These are phyloP conservation scores for Allygus modestus DNA, from an alignment of 2,888 invertebrate species.

Conservation along the genomic window DNA sequence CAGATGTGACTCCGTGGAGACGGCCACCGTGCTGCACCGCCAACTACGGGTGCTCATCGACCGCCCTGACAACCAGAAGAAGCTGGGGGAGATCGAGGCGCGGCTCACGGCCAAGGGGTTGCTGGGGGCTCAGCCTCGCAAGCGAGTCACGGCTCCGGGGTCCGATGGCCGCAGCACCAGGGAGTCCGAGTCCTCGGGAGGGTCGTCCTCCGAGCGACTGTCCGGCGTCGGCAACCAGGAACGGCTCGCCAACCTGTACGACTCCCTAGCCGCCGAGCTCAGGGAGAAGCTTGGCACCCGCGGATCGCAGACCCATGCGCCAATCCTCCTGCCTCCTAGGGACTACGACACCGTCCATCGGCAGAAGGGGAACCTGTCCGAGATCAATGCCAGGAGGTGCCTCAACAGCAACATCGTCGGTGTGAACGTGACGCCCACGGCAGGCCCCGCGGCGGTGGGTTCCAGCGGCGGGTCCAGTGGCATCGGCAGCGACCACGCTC, in stretches of 20 bases:
- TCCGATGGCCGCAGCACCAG: slow-evolving; percentile 66
- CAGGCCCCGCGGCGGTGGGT: slow-evolving; percentile 73
- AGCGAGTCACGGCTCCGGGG: slow-evolving; percentile 63
- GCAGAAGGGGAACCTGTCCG: slow-evolving; percentile 85
- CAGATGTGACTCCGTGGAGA: slow-evolving; percentile 95
- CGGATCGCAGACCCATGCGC: slow-evolving; percentile 65
- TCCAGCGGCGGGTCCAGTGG: slow-evolving; percentile 91
- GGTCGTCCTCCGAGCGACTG: slow-evolving; percentile 68
- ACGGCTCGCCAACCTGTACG: slow-evolving; percentile 87
- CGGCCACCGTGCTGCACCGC: slow-evolving; percentile 90
- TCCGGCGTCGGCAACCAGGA: slow-evolving; percentile 67
- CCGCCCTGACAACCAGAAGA: slow-evolving; percentile 90
- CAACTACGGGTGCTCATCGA: slow-evolving; percentile 90
- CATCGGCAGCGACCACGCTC: slow-evolving; percentile 93
- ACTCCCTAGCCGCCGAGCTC: slow-evolving; percentile 94
- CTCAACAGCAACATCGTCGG: slow-evolving; percentile 84
- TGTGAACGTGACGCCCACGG: slow-evolving; percentile 73
- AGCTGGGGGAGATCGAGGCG: slow-evolving; percentile 89
- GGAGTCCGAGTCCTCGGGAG: slow-evolving; percentile 70
- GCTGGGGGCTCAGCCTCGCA: slow-evolving; percentile 72
- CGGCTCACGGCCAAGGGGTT: slow-evolving; percentile 75
- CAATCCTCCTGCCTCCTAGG: slow-evolving; percentile 90
- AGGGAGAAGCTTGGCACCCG: slow-evolving; percentile 83
- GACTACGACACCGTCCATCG: slow-evolving; percentile 96
- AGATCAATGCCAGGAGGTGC: slow-evolving; percentile 83